phyloP scores from a whole-genome alignment of 1,140 invertebrate species.

The Cyclargus thomasi region DNA sequence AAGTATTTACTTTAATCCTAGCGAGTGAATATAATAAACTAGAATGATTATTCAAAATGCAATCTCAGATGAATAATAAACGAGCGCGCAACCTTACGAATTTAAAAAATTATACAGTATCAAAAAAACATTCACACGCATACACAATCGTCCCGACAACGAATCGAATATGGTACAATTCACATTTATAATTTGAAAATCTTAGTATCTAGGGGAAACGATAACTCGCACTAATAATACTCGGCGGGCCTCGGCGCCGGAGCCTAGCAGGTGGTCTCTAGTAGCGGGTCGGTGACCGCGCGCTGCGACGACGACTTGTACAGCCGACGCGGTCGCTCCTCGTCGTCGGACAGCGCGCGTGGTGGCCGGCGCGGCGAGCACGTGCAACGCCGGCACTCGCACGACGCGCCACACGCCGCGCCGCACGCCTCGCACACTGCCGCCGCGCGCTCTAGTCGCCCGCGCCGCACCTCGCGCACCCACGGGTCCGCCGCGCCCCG shows the following conservation, averaged over 20 bases:
- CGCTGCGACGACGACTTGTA: constrained; percentile 50
- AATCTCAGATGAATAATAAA: constrained; percentile 39
- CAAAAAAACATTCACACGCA: constrained; percentile 55
- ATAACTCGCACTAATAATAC: constrained; percentile 57
- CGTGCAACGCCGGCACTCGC: constrained; percentile 43
- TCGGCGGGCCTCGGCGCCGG: neutral
- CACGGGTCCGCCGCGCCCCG: constrained; percentile 38
- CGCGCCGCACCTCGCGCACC: constrained; percentile 41
- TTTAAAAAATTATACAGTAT: constrained; percentile 57
- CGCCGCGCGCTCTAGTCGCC: constrained; percentile 42
- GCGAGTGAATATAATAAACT: constrained; percentile 26
- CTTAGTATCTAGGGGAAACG: constrained; percentile 62
- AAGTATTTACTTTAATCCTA: constrained; percentile 42
- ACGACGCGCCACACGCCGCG: constrained; percentile 28
- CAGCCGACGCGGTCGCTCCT: constrained; percentile 43
- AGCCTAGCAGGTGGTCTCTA: constrained; percentile 59
- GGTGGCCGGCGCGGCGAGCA: constrained; percentile 36
- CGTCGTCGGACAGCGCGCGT: constrained; percentile 49
- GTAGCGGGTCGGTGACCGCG: constrained; percentile 43
- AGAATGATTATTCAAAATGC: constrained; percentile 42
- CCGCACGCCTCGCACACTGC: constrained; percentile 47
- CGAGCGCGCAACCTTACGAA: constrained; percentile 51
- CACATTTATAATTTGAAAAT: constrained; percentile 67
- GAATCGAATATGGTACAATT: constrained; percentile 55
- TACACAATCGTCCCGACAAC: constrained; percentile 42